phyloP scores from a whole-genome alignment of 2,888 invertebrate genomes.

The Holacanthella duospinosa region DNA sequence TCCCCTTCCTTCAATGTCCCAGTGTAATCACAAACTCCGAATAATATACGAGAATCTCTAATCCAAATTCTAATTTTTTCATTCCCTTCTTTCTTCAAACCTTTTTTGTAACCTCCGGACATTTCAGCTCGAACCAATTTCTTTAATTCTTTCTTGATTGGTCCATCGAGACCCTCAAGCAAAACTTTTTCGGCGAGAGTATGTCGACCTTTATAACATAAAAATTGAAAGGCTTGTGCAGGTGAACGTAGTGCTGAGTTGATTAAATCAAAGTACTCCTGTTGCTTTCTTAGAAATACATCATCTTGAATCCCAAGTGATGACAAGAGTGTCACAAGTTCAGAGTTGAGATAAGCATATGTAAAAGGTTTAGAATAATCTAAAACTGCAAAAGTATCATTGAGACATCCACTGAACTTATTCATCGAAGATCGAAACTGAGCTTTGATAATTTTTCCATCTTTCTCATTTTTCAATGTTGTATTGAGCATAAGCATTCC shows the following conservation, averaged over 20 bases:
- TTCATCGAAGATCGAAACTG: slow-evolving; percentile 10
- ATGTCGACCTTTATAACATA: slow-evolving; percentile 8
- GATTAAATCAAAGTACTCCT: slow-evolving; percentile 5
- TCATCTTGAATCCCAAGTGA: slow-evolving; percentile 9
- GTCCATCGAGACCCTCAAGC: neutral
- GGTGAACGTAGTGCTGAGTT: neutral
- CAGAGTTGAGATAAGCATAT: slow-evolving; percentile 1
- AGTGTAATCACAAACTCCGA: slow-evolving; percentile 11
- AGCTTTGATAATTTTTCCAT: neutral
- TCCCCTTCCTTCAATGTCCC: slow-evolving; percentile 9
- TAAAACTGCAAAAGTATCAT: slow-evolving; percentile 7
- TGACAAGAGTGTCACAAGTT: slow-evolving; percentile 7
- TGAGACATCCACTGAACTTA: slow-evolving; percentile 6
- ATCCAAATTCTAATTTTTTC: slow-evolving; percentile 10
- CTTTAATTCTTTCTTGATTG: neutral
- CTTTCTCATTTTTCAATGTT: neutral
- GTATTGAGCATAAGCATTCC: neutral
- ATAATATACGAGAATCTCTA: slow-evolving; percentile 8
- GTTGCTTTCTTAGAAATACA: slow-evolving; percentile 3
- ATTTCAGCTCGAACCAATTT: neutral
- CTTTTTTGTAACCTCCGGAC: slow-evolving; percentile 4
- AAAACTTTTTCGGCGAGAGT: slow-evolving; percentile 7
- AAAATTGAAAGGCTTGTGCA: neutral
- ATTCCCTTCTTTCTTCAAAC: neutral
- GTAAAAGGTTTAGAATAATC: slow-evolving; percentile 9